Conservation (phyloP, 2,797 vertebrate genomes). For the Phataginus tetradactyla region DNA sequence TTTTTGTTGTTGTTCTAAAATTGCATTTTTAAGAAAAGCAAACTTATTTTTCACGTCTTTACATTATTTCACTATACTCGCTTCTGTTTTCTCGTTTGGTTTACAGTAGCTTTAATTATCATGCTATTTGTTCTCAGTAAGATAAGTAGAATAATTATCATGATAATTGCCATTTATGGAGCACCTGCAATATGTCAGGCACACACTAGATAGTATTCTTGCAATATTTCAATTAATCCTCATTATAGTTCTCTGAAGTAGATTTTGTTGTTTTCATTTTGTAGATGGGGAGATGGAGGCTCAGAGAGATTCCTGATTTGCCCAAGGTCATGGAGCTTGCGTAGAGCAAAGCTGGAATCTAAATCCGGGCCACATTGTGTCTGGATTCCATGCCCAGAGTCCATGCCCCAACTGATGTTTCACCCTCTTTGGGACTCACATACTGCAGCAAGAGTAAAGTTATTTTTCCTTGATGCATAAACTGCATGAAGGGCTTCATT, state of each 20-base stretch:
- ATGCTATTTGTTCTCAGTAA: not conserved
- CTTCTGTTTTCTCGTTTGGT: constrained; percentile 7
- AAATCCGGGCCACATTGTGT: not conserved
- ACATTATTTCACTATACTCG: not conserved
- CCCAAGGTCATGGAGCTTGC: not conserved
- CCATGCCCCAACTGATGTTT: not conserved
- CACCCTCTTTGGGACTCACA: not conserved
- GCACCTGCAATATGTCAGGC: not conserved
- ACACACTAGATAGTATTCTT: not conserved
- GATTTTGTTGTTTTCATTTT: not conserved
- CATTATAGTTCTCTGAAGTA: not conserved
- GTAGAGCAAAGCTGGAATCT: not conserved
- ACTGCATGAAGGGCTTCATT: not conserved
- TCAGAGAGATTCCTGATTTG: not conserved
- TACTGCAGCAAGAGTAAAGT: not conserved
- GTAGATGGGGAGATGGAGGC: not conserved
- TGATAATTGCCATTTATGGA: not conserved
- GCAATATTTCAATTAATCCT: constrained; percentile 22
- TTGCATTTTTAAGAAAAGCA: not conserved
- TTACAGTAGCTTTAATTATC: not conserved
- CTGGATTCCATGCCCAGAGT: not conserved
- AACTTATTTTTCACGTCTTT: constrained; percentile 5
- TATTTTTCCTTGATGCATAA: not conserved
- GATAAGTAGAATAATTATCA: not conserved
- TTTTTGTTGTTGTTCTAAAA: constrained; percentile 3